Conservation (phyloP, 2,888 invertebrate genomes). For the Phengaris alcon region DNA sequence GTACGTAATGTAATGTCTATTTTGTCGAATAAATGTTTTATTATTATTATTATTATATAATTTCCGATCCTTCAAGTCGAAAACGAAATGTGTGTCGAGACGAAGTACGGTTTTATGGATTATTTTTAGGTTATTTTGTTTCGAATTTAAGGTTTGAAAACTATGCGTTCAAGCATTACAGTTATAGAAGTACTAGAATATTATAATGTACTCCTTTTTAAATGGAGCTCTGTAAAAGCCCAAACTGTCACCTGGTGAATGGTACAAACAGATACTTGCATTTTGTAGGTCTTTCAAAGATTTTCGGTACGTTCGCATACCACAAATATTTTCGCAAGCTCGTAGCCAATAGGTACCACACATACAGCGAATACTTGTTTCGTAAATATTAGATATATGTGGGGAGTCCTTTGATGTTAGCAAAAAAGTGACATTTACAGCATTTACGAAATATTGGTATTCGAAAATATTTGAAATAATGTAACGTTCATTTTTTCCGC, state of each 20-base stretch:
- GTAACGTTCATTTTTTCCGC: not conserved
- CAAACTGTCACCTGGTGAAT: not conserved
- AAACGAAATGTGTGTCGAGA: no score
- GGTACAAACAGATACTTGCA: not conserved
- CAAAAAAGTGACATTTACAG: slow-evolving; percentile 2
- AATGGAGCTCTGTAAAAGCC: not conserved
- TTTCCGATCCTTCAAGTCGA: no score
- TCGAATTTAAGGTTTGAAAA: no score
- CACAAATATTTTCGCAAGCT: not conserved
- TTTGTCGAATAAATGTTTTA: no score
- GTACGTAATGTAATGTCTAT: no score
- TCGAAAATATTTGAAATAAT: not conserved
- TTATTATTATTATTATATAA: no score
- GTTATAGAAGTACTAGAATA: no score
- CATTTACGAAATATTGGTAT: not conserved
- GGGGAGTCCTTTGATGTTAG: slow-evolving; percentile 4
- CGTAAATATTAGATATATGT: slow-evolving; percentile 1
- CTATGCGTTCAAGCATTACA: no score
- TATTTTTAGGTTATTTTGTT: no score
- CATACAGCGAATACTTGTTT: not conserved
- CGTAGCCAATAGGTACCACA: not conserved
- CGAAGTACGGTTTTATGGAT: no score
- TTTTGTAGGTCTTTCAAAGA: not conserved
- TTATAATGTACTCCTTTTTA: no score
- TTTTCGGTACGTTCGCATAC: not conserved